Conservation (phyloP, 2,888 invertebrate genomes). For the Phyllotreta cruciferae region DNA sequence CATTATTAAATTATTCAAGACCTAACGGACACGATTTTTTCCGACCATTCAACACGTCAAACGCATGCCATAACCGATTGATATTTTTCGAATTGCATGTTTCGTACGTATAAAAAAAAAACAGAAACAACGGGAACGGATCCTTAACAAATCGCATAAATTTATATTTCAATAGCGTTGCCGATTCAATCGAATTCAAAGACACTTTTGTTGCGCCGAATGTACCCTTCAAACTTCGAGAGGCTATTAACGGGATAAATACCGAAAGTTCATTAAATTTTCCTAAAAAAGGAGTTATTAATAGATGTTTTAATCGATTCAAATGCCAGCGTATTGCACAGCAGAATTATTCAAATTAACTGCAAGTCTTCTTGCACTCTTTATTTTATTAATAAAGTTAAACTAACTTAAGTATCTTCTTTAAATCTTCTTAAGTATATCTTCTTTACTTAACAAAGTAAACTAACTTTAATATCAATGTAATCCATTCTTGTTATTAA, state of each 20-base stretch:
- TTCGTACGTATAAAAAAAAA: conserved; percentile 6
- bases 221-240: conserved; percentile 2
- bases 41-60: conserved; percentile 38
- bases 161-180: background rate
- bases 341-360: too few species aligned
- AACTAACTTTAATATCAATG: too few species aligned
- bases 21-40: conserved; percentile 39
- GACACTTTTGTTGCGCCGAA: conserved; percentile 12
- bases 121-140: conserved; percentile 5
- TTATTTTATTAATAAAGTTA: background rate
- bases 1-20: conserved; percentile 36
- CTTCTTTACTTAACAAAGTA: too few species aligned
- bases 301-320: conserved; percentile 8
- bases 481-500: too few species aligned
- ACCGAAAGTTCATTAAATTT: conserved; percentile 13
- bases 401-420: background rate
- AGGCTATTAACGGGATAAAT: conserved; percentile 15
- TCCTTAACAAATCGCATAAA: conserved; percentile 11
- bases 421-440: too few species aligned
- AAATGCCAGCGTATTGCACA: background rate
- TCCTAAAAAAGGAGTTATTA: background rate
- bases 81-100: conserved; percentile 28
- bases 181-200: conserved; percentile 7
- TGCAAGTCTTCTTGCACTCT: too few species aligned
- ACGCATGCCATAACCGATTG: conserved; percentile 35